Evolutionary conservation across 2,113 vertebrate species (phyloP), one percentile per base, ranked within the genome.

Genomic region (Trinectes maculatus): DNA sequence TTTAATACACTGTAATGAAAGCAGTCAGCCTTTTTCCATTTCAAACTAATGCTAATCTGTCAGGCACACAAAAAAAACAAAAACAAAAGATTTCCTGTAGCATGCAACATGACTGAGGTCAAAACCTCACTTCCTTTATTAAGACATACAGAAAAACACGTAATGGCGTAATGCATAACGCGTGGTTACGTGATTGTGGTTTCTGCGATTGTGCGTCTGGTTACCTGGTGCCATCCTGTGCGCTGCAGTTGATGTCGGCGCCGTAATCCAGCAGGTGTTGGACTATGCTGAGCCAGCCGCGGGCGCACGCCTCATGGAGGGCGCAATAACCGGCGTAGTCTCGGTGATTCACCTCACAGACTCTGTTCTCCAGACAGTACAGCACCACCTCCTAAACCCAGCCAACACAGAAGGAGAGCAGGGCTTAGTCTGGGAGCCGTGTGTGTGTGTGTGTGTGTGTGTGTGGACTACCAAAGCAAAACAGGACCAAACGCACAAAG

Each of bases 291-390:
- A 98, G 92, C 96, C 96, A 97, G 75, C 96, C 96, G 0, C 94
- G 87, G 34, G 95, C 96, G 61, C 96, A 98, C 39, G 96, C 96
- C 76, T 98, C 96, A 1, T 98, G 96, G 33, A 98, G 93, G 28
- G 96, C 96, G 21, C 96, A 97, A 89, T 98, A 98, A 29, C 96
- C 96, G 0, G 96, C 96, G 3, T 98, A 97, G 92, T 98, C 96
- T 18, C 96, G 91, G 85, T 98, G 96, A 79, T 98, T 98, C 87
- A 98, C 95, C 44, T 98, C 96, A 43, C 96, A 97, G 22, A 96
- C 94, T 88, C 96, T 92, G 89, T 92, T 97, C 85, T 98, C 96
- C 91, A 98, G 85, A 86, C 96, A 98, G 79, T 98, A 98, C 53
- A 98, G 89, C 85, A 98, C 96, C 77, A 98, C 96, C 89, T 98